Evolutionary conservation across 2,888 invertebrate genomes (phyloP).

Genomic region (Tenthredo mesomela): DNA sequence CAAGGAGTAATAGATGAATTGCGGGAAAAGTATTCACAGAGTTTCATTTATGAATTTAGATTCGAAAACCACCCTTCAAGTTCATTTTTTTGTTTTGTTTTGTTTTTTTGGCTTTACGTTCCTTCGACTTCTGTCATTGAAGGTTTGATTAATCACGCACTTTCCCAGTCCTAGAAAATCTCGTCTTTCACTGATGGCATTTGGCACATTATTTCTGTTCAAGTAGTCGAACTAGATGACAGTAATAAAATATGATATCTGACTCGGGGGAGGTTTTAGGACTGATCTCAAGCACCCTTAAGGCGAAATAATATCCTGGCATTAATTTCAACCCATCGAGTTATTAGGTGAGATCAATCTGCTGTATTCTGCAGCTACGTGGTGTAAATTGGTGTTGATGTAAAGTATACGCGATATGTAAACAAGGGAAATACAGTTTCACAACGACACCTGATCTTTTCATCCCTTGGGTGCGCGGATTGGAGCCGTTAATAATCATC

Average conservation of each 20-base stretch:
- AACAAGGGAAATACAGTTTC: not conserved
- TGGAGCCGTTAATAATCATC: conserved; percentile 21
- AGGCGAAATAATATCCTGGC: not conserved
- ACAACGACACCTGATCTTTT: not conserved
- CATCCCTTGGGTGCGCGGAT: not conserved
- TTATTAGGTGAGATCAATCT: not conserved
- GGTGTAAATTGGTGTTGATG: not conserved
- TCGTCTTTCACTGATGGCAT: not conserved
- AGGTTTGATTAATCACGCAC: not conserved
- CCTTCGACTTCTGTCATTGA: conserved; percentile 5
- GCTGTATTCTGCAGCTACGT: not conserved
- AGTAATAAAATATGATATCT: not conserved
- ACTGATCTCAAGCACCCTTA: not conserved
- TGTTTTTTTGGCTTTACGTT: not conserved
- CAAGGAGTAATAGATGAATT: not conserved
- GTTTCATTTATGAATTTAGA: not conserved
- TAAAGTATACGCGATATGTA: not conserved
- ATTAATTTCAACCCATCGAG: not conserved
- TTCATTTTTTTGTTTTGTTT: not conserved
- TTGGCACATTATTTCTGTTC: not conserved
- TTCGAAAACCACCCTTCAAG: not conserved
- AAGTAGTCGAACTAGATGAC: not conserved
- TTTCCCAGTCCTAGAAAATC: not conserved
- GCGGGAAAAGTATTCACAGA: not conserved
- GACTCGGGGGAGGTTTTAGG: not conserved